Conservation (phyloP, 1,140 invertebrate species). For the Drosophila athabasca region DNA sequence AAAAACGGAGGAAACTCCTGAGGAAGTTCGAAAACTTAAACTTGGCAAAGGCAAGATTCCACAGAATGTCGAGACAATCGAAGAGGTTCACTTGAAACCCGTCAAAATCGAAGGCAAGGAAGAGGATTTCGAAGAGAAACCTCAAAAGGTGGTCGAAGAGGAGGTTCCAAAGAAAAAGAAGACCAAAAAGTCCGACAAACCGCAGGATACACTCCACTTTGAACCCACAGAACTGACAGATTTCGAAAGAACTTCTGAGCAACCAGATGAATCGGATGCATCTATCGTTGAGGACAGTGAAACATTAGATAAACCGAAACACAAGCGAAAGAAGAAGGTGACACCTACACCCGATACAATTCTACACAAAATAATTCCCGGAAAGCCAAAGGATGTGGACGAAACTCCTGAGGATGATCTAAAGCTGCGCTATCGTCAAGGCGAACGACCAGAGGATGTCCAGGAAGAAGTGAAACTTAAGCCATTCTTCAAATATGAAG, state of each 20-base stretch:
- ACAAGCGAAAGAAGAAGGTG: slow-evolving; percentile 52
- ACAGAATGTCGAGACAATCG: slow-evolving; percentile 69
- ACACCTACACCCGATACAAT: slow-evolving; percentile 24
- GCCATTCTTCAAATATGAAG: slow-evolving; percentile 50
- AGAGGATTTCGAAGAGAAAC: slow-evolving; percentile 67
- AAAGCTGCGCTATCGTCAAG: slow-evolving; percentile 37
- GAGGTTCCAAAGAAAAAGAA: slow-evolving; percentile 43
- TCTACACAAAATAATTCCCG: slow-evolving; percentile 37
- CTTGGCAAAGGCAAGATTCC: slow-evolving; percentile 72
- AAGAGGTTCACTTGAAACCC: slow-evolving; percentile 85
- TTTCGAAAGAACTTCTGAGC: slow-evolving; percentile 12
- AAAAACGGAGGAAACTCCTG: slow-evolving; percentile 26
- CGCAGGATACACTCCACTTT: slow-evolving; percentile 37
- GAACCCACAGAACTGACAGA: slow-evolving; percentile 35
- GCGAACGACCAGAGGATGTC: slow-evolving; percentile 11
- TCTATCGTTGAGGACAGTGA: slow-evolving; percentile 30
- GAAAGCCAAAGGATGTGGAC: slow-evolving; percentile 34
- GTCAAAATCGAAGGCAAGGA: slow-evolving; percentile 68
- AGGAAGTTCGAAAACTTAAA: slow-evolving; percentile 62
- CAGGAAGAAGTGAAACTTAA: slow-evolving; percentile 33
- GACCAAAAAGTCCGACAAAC: slow-evolving; percentile 40
- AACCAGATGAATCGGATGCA: slow-evolving; percentile 22
- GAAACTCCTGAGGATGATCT: slow-evolving; percentile 17
- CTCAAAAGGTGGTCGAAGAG: slow-evolving; percentile 63
- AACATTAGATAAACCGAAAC: slow-evolving; percentile 34